Evolutionary conservation across 2,113 vertebrate genomes (phyloP).

Genomic region (Oriolus oriolus): DNA sequence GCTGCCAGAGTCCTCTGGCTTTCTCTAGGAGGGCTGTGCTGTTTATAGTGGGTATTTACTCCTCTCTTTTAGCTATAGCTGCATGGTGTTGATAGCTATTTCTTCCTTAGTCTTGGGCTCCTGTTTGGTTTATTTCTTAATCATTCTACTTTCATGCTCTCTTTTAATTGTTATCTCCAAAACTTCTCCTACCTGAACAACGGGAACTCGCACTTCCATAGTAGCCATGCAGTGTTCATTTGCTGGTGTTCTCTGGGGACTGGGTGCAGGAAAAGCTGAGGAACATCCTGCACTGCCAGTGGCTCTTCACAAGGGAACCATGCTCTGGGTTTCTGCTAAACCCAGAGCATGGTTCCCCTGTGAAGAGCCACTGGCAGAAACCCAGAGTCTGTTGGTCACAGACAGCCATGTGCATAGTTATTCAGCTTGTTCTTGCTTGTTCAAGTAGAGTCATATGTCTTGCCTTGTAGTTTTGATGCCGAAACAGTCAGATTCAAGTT

Average conservation of each 20-base stretch:
- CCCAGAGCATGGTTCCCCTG: too few species aligned
- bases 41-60: neutral
- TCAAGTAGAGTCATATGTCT: neutral
- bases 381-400: neutral
- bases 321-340: neutral
- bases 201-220: rapidly evolving
- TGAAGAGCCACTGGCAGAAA: too few species aligned
- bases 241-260: neutral
- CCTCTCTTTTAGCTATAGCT: neutral
- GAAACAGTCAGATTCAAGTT: neutral
- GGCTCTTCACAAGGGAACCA: neutral
- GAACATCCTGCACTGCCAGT: neutral
- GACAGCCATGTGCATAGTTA: neutral
- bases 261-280: neutral
- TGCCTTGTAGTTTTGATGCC: neutral
- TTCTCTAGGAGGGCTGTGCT: neutral
- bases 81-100: neutral
- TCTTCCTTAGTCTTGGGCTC: neutral
- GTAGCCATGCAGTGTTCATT: neutral
- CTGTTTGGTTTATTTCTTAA: neutral
- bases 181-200: neutral
- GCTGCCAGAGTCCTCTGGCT: neutral
- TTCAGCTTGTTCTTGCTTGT: neutral
- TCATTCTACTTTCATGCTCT: neutral
- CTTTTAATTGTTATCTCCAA: neutral